Evolutionary conservation across 2,113 vertebrate species (phyloP), one percentile per base, ranked within the genome.

Genomic region (Zapus hudsonius): DNA sequence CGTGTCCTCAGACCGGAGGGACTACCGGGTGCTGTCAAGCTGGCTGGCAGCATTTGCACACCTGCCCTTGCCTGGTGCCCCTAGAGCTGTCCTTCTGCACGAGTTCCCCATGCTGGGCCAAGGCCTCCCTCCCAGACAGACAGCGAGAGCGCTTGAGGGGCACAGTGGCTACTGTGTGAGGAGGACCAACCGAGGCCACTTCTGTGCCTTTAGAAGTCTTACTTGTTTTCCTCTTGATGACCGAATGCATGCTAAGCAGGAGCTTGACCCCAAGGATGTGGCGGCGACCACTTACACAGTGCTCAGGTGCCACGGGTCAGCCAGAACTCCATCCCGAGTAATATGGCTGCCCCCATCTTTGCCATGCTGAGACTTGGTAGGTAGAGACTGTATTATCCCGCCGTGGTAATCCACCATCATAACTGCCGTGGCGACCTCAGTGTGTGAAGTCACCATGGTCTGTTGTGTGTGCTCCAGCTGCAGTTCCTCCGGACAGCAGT

Each of bases 161-260:
- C n/a, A n/a, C 0, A 7, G 22, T 20, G 52, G 2, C 2, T 5
- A 11, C 38, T n/a, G 5, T 5, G 0, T n/a, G 11, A 25, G 2
- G 1, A 3, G 63, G 31, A 5, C 22, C 38, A 7, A 17, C 25
- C 22, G 23, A 36, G 52, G 42, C 31, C n/a, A 5, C 55, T n/a
- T 2, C 3, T 1, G 0, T 25, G 36, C 72, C 38, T 47, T 42
- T 10, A n/a, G 36, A 29, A 67, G 25, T 31, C 44, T 23, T 1
- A 25, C 17, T 40, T 16, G 2, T 31, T 70, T 63, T 63, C 23
- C 22, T 23, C 47, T 63, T 63, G 55, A 4, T 52, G 9, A 36
- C 10, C 59, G 23, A 5, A 2, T 33, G 10, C 11, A 16, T 25
- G 29, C 42, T 36, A 15, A 44, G 11, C 47, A 29, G 23, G 4